Evolutionary conservation across 2,888 invertebrate species (phyloP), one percentile per base, ranked within the genome.

Genomic region (Agonopterix heracliana): DNA sequence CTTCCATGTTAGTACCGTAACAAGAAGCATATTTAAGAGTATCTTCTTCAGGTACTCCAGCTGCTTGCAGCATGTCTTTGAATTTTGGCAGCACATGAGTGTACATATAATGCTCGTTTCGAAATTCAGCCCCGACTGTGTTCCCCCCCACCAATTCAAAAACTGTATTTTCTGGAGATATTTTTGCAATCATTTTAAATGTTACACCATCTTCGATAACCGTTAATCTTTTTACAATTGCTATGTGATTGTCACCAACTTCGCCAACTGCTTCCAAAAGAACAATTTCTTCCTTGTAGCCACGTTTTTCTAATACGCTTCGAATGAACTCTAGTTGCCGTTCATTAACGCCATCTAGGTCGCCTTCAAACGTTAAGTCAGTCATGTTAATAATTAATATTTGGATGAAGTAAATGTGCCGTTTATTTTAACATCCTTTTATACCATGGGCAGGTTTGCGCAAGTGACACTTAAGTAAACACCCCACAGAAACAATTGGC

Each of bases 171-270:
- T 54, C 34, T 1, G 73, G 66, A 7, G 78, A 74, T n/a, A 77
- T 56, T 58, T 80, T 80, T 0, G 66, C 75, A 9, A 80, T 60
- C 56, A 80, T 67, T 26, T 59, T 61, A 45, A 72, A 66, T 11
- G 55, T 44, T 34, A 38, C 10, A 4, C 46, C 26, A 26, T 26
- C 26, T 26, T 26, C 7, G 26, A 26, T 7, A 26, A 26, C 26
- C 3, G 26, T 26, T 7, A 26, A 3, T 26, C 26, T 26, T 26
- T 26, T 26, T 26, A 26, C 26, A 7, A 26, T 26, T 7, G 26
- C 7, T 26, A 26, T 7, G 26, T 26, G 3, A 26, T 7, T 26
- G 26, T 26, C 26, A 26, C 7, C 26, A 3, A 3, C 3, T 26
- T 26, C 3, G 26, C 26, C 5, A 26, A 26, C 26, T 26, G 1